phyloP scores from a whole-genome alignment of 30 jellyfish, hydroid and myxozoan species.

The Hydractinia echinata region DNA sequence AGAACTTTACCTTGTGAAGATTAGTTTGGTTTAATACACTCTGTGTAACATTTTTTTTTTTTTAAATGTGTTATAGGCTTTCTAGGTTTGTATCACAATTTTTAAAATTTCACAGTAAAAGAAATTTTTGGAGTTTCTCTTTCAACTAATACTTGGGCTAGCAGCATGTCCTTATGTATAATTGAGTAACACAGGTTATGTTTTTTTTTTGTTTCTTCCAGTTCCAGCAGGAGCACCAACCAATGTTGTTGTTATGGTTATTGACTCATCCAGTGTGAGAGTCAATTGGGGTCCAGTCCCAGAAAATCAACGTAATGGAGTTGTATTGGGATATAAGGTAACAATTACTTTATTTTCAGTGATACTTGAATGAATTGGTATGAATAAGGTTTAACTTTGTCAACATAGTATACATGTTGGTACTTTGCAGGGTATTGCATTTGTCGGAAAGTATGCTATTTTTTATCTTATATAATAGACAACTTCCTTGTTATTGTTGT shows the following conservation, averaged over 20 bases:
- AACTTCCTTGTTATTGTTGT: no score
- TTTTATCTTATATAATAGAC: neutral
- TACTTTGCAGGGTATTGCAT: neutral
- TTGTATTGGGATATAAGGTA: conserved; percentile 73
- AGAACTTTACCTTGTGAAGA: neutral
- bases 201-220: conserved; percentile 25
- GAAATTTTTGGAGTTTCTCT: no score
- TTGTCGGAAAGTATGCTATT: neutral
- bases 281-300: conserved; percentile 91
- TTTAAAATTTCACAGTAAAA: no score
- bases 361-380: neutral
- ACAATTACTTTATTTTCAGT: no score
- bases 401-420: no score
- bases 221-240: conserved; percentile 91
- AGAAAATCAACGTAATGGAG: conserved; percentile 63
- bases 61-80: no score
- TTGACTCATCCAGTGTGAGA: conserved; percentile 50
- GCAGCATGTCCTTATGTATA: no score
- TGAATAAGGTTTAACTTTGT: no score
- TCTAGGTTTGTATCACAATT: no score
- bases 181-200: neutral
- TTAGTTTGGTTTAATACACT: neutral
- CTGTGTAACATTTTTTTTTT: no score
- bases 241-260: conserved; percentile 46
- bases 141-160: no score